Percentiles rank a stretch among this genome's conserved stretches.
These are phyloP conservation scores for Phaedon cochleariae DNA, from an alignment of 2,888 invertebrate species.

Conservation along the genomic window DNA sequence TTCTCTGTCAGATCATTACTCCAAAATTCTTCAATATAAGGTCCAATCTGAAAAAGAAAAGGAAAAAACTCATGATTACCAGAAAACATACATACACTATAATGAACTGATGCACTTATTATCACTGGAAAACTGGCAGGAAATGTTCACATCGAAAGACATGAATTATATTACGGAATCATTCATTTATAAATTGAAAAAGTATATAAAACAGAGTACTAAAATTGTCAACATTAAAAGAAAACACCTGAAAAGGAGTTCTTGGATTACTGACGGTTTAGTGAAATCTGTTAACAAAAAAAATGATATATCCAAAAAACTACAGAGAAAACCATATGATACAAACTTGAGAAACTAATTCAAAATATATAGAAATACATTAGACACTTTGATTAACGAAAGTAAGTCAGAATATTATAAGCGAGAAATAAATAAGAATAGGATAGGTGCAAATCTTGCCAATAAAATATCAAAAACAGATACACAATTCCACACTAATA, in stretches of 20 bases:
- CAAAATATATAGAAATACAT: background rate
- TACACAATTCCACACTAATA: background rate
- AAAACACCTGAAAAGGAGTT: background rate
- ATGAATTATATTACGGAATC: slow-evolving; percentile 1
- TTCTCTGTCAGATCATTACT: background rate
- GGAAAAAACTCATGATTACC: background rate
- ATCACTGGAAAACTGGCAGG: background rate
- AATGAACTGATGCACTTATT: background rate
- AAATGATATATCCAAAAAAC: background rate
- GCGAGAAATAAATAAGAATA: background rate
- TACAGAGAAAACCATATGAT: background rate
- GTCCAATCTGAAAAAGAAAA: slow-evolving; percentile 4
- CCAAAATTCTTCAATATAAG: background rate
- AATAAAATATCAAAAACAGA: background rate
- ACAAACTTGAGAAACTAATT: background rate
- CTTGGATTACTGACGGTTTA: background rate
- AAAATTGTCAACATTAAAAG: background rate
- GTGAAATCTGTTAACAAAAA: background rate
- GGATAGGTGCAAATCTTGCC: background rate
- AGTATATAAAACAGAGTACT: no score
- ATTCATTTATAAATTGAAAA: background rate
- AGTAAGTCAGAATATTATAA: background rate
- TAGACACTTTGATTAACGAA: background rate
- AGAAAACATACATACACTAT: slow-evolving; percentile 4
- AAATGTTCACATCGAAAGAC: background rate